Evolutionary conservation across 2,113 vertebrate species (phyloP), one percentile per base, ranked within the genome.

Genomic region (Poeciliopsis turrubarensis): DNA sequence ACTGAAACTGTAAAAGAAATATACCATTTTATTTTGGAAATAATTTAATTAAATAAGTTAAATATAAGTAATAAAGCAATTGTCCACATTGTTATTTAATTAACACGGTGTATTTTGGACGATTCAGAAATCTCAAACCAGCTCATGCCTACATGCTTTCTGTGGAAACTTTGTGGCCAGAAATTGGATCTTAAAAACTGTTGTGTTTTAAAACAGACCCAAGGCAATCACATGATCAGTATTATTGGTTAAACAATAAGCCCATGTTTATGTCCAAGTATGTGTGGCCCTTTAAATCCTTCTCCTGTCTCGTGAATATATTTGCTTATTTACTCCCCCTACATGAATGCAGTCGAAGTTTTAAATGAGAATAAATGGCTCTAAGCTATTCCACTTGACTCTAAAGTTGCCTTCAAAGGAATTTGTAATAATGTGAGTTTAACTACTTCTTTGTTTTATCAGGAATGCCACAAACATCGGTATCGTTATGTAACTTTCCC

Each of bases 241-340:
- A 64, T 63, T 70, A 69, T 32, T 19, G 7, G 74, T 9, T 69
- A 77, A 64, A 77, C 37, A 57, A 25, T n/a, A 57, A 57, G 70
- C 13, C 61, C 44, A 64, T 54, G 41, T 31, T 68, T 51, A 68
- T 68, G 26, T 68, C 26, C 47, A 68, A 68, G 26, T 26, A 67
- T 19, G 13, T 1, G 8, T 47, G 13, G 25, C 41, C 4, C 8
- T 17, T 25, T 8, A 57, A 57, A 25, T 51, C 17, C 19, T 19
- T 54, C 27, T 8, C 13, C 27, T 25, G 22, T 1, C 7, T 54
- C 27, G 7, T 47, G 8, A 47, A 27, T 47, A 17, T 29, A 2
- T 68, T 29, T 44, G 26, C 51, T 57, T 54, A 19, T 54, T 54
- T 54, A 57, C 22, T n/a, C 19, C 51, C 25, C 10, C 51, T 11